Percentiles rank a stretch among this genome's conserved stretches.
Conservation (phyloP, 1,140 invertebrate species). For the Aphelinus atriplicis region DNA sequence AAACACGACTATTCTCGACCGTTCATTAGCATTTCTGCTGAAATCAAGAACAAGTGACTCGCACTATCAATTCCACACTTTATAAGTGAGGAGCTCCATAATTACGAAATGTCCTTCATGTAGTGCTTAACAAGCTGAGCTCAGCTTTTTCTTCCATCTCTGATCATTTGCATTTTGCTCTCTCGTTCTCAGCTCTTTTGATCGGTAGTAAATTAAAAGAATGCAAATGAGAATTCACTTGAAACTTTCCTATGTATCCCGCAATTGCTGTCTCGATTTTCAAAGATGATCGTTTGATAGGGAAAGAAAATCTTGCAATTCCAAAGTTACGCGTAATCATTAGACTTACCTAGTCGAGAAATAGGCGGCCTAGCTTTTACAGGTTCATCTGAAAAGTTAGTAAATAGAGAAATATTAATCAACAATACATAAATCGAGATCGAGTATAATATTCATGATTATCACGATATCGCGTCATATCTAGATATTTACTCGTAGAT, state of each 20-base stretch:
- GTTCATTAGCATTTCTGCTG: conserved; percentile 36
- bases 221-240: conserved; percentile 19
- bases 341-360: conserved; percentile 52
- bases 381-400: conserved; percentile 51
- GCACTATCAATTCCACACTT: conserved; percentile 50
- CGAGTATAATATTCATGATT: too few species aligned
- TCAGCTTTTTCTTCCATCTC: neutral
- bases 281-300: conserved; percentile 16
- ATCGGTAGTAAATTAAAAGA: conserved; percentile 16
- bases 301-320: conserved; percentile 30
- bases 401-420: too few species aligned
- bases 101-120: conserved; percentile 45
- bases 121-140: conserved; percentile 20
- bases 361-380: conserved; percentile 45
- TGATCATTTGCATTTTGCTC: conserved; percentile 30
- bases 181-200: conserved; percentile 3
- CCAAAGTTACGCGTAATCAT: conserved; percentile 37
- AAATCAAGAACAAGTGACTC: conserved; percentile 47
- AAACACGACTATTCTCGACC: conserved; percentile 25
- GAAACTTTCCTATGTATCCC: conserved; percentile 28
- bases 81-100: conserved; percentile 42
- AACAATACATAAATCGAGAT: too few species aligned
- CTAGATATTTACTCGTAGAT: too few species aligned
- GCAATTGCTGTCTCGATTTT: conserved; percentile 6
- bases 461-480: too few species aligned